A percentile compares a stretch with the other conserved stretches of the same genome.
Evolutionary conservation across 2,113 vertebrate species (phyloP).

Genomic region (Thomomys bottae): DNA sequence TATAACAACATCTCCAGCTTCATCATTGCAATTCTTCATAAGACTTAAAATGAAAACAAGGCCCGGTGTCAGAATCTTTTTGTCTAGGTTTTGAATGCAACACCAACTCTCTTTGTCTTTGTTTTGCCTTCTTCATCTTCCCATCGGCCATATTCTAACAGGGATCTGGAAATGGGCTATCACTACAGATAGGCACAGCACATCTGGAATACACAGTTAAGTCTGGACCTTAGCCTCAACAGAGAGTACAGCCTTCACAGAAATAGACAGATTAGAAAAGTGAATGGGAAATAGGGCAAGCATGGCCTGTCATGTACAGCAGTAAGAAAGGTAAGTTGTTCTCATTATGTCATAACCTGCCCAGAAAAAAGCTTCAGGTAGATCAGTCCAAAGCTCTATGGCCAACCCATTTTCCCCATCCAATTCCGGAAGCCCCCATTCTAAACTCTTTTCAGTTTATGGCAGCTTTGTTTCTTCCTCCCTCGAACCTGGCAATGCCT

Average conservation of each 20-base stretch:
- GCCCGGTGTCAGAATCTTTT: neutral
- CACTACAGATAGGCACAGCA: neutral
- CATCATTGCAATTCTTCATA: neutral
- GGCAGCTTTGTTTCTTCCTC: neutral
- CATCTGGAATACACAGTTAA: neutral
- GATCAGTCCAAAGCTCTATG: neutral
- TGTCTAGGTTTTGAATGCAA: neutral
- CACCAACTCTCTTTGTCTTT: neutral
- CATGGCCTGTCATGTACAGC: neutral
- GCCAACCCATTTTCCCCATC: neutral
- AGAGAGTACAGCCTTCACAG: neutral
- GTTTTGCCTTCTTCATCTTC: neutral
- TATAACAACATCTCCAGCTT: too few relatives aligned
- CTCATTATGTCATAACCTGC: constrained; percentile 9
- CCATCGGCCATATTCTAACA: neutral
- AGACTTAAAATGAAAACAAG: neutral
- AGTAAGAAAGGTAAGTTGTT: neutral
- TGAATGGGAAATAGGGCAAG: neutral
- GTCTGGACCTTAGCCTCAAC: neutral
- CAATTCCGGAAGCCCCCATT: constrained; percentile 1
- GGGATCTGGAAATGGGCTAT: neutral
- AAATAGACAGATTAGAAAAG: neutral
- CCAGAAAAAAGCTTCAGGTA: neutral
- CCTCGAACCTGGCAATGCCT: neutral
- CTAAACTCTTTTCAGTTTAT: constrained; percentile 7